Percentiles rank a stretch among this genome's conserved stretches.
These are phyloP conservation scores for Scaeva pyrastri DNA, from an alignment of 2,888 invertebrate genomes.

Conservation along the genomic window DNA sequence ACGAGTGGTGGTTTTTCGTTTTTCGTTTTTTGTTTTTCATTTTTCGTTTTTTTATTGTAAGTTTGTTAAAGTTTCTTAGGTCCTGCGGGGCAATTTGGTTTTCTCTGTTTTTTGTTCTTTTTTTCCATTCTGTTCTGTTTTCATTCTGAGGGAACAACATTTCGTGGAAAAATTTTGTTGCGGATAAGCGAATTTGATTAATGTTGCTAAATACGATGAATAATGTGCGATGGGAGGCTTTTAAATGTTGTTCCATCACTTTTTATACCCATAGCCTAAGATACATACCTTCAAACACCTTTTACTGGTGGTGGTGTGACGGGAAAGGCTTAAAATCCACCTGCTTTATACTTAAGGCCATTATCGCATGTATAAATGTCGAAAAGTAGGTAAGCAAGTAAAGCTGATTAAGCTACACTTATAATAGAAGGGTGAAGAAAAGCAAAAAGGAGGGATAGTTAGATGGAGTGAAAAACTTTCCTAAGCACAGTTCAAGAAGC, in stretches of 20 bases:
- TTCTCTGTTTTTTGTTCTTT: slow-evolving; percentile 7
- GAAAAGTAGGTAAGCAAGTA: slow-evolving; percentile 12
- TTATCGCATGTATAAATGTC: not conserved
- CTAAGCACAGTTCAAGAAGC: slow-evolving; percentile 20
- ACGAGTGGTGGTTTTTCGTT: slow-evolving; percentile 30
- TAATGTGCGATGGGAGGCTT: slow-evolving; percentile 6
- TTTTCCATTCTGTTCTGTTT: not conserved
- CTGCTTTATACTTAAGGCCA: slow-evolving; percentile 35
- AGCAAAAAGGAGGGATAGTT: not conserved
- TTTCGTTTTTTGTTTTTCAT: slow-evolving; percentile 19
- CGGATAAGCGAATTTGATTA: slow-evolving; percentile 68
- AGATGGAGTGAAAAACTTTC: not conserved
- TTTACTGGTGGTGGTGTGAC: no score
- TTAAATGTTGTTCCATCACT: no score
- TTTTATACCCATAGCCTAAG: no score
- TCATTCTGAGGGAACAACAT: not conserved
- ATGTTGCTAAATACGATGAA: slow-evolving; percentile 59
- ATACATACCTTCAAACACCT: not conserved
- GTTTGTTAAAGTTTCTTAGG: slow-evolving; percentile 33
- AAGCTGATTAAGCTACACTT: slow-evolving; percentile 61
- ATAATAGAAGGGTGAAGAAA: slow-evolving; percentile 8
- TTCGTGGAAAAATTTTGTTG: slow-evolving; percentile 26
- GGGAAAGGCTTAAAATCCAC: slow-evolving; percentile 50
- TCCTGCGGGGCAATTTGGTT: slow-evolving; percentile 34
- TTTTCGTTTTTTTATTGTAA: not conserved